A percentile compares a stretch with the other conserved stretches of the same genome.
Evolutionary conservation across 2,113 vertebrate species (phyloP).

Genomic region (Tretioscincus oriximinensis): DNA sequence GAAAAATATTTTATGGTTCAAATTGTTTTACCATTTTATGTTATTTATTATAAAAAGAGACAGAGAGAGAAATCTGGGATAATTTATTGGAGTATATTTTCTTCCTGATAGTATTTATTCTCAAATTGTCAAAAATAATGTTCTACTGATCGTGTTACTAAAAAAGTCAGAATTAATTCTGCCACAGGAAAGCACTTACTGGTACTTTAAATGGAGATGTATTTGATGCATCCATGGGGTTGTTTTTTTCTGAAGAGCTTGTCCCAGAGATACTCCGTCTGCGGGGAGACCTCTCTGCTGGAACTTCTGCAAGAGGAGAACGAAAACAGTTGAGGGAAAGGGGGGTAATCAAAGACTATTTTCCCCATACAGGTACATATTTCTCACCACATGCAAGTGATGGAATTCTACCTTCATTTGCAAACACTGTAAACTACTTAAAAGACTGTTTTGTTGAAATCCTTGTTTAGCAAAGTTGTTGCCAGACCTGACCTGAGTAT

Average conservation of each 20-base stretch:
- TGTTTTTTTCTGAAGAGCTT: slow-evolving; percentile 87
- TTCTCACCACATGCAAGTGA: slow-evolving; percentile 18
- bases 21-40: slow-evolving; percentile 2
- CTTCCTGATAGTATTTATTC: neutral
- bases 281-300: slow-evolving; percentile 89
- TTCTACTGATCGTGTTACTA: neutral
- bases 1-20: neutral
- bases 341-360: slow-evolving; percentile 27
- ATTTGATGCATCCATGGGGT: slow-evolving; percentile 81
- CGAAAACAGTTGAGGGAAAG: slow-evolving; percentile 33
- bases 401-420: slow-evolving; percentile 12
- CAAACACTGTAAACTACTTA: slow-evolving; percentile 15
- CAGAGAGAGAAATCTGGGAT: neutral
- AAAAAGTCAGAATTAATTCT: neutral
- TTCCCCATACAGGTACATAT: neutral
- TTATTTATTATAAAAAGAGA: slow-evolving; percentile 15
- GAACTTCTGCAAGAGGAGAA: slow-evolving; percentile 76
- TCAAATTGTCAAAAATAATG: neutral
- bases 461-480: neutral
- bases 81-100: neutral
- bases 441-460: slow-evolving; percentile 29
- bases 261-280: slow-evolving; percentile 94
- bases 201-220: slow-evolving; percentile 95
- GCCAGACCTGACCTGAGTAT: neutral
- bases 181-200: slow-evolving; percentile 75